phyloP scores from a whole-genome alignment of 2,797 vertebrate species.

The Tenualosa thibaudeaui region DNA sequence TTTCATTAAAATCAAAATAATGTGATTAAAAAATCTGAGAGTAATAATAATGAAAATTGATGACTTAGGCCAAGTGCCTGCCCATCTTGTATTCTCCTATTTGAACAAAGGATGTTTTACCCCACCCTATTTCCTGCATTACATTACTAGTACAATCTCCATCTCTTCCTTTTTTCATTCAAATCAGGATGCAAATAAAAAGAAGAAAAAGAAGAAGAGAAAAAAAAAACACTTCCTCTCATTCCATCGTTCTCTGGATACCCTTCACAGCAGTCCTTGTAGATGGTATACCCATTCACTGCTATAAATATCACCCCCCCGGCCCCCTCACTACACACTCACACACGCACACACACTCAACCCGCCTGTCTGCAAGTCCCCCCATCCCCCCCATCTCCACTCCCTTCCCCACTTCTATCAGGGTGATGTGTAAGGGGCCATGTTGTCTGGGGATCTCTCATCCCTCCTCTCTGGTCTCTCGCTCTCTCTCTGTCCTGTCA shows the following conservation, averaged over 20 bases:
- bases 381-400: conserved; percentile 63
- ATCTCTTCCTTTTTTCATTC: conserved; percentile 59
- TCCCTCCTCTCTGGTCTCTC: conserved; percentile 11
- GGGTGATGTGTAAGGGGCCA: conserved; percentile 59
- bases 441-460: conserved; percentile 65
- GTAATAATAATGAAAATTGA: conserved; percentile 38
- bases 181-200: conserved; percentile 52
- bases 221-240: conserved; percentile 52
- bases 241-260: conserved; percentile 69
- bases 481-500: neutral
- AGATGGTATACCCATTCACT: conserved; percentile 73
- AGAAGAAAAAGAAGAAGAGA: conserved; percentile 46
- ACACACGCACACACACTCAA: conserved; percentile 62
- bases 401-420: conserved; percentile 52
- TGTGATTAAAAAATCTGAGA: neutral
- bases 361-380: conserved; percentile 55
- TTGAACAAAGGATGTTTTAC: conserved; percentile 36
- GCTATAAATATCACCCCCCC: conserved; percentile 77
- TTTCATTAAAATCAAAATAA: conserved; percentile 38
- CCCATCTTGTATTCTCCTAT: conserved; percentile 25
- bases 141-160: conserved; percentile 46
- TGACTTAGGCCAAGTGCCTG: conserved; percentile 35
- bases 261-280: conserved; percentile 77
- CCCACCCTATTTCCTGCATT: conserved; percentile 35
- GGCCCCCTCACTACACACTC: neutral